Percentiles rank a stretch among this genome's conserved stretches.
These are phyloP conservation scores for Cataglyphis hispanica DNA, from an alignment of 1,140 invertebrate genomes.

Conservation along the genomic window DNA sequence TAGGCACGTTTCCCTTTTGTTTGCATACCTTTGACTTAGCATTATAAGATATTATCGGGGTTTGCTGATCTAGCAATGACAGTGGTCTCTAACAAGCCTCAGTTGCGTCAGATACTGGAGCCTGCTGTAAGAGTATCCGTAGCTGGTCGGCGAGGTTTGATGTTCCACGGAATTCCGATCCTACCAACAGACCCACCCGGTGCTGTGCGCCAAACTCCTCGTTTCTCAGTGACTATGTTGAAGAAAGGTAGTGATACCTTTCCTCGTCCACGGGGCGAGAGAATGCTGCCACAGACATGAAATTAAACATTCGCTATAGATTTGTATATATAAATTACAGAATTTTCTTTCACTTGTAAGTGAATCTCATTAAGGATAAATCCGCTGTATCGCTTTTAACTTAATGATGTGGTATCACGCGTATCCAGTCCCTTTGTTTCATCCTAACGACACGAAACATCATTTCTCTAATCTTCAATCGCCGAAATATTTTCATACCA, in stretches of 20 bases:
- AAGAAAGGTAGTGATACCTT: slow-evolving; percentile 78
- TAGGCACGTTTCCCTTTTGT: slow-evolving; percentile 50
- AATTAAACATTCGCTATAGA: slow-evolving; percentile 46
- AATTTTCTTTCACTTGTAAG: slow-evolving; percentile 30
- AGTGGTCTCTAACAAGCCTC: slow-evolving; percentile 75
- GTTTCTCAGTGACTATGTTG: slow-evolving; percentile 81
- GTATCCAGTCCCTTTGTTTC: not conserved
- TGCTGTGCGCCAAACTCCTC: slow-evolving; percentile 79
- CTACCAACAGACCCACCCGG: slow-evolving; percentile 82
- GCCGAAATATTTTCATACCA: slow-evolving; percentile 7
- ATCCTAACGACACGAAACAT: slow-evolving; percentile 28
- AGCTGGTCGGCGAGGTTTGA: slow-evolving; percentile 79
- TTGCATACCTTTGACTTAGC: slow-evolving; percentile 40
- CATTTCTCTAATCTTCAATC: slow-evolving; percentile 19
- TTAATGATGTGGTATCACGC: slow-evolving; percentile 3
- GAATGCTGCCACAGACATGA: slow-evolving; percentile 62
- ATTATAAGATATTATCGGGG: slow-evolving; percentile 75
- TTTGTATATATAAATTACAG: slow-evolving; percentile 68
- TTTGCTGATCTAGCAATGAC: slow-evolving; percentile 79
- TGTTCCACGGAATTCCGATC: slow-evolving; percentile 81
- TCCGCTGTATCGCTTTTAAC: slow-evolving; percentile 39
- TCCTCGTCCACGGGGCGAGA: slow-evolving; percentile 64
- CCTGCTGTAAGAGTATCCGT: slow-evolving; percentile 79
- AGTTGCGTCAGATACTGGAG: slow-evolving; percentile 78
- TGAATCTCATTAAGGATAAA: slow-evolving; percentile 23